These are phyloP conservation scores for Anser cygnoides DNA, from an alignment of 2,113 vertebrate species.

Conservation along the genomic window DNA sequence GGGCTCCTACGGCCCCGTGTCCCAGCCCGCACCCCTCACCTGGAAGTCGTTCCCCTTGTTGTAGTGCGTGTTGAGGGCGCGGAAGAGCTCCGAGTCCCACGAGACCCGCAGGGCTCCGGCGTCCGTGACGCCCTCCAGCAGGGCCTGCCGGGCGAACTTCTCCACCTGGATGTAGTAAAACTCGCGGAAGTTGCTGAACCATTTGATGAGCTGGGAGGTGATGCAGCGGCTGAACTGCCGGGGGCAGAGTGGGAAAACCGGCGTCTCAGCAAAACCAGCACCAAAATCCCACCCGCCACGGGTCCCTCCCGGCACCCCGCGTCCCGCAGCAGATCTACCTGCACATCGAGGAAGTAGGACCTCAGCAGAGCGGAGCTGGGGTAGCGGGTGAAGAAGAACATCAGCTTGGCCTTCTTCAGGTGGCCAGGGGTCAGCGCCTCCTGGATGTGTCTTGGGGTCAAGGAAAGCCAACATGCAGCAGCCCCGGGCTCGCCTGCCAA, in stretches of 20 bases:
- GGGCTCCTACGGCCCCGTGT: neutral
- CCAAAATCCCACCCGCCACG: neutral
- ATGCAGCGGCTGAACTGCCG: slow-evolving; percentile 94
- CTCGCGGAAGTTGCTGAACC: slow-evolving; percentile 99
- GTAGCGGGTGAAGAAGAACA: slow-evolving; percentile 98
- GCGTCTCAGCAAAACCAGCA: neutral
- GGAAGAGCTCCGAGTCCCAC: slow-evolving; percentile 91
- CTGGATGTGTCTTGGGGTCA: slow-evolving; percentile 87
- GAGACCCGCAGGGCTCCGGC: slow-evolving; percentile 83
- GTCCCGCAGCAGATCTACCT: slow-evolving; percentile 77
- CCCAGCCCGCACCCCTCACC: slow-evolving; percentile 68
- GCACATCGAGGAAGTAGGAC: slow-evolving; percentile 91
- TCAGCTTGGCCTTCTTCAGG: slow-evolving; percentile 96
- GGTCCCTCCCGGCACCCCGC: neutral
- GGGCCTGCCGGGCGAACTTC: slow-evolving; percentile 93
- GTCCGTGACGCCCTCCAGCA: slow-evolving; percentile 83
- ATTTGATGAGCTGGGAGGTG: slow-evolving; percentile 98
- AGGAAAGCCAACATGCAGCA: slow-evolving; percentile 66
- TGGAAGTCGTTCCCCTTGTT: slow-evolving; percentile 96
- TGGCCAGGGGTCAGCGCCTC: slow-evolving; percentile 91
- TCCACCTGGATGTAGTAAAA: slow-evolving; percentile 99
- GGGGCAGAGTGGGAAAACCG: neutral
- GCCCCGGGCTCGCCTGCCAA: neutral
- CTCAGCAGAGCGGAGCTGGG: slow-evolving; percentile 93
- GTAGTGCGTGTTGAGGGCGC: slow-evolving; percentile 91